Evolutionary conservation across 2,888 invertebrate species (phyloP).

Genomic region (Chloroclystis v-ata): DNA sequence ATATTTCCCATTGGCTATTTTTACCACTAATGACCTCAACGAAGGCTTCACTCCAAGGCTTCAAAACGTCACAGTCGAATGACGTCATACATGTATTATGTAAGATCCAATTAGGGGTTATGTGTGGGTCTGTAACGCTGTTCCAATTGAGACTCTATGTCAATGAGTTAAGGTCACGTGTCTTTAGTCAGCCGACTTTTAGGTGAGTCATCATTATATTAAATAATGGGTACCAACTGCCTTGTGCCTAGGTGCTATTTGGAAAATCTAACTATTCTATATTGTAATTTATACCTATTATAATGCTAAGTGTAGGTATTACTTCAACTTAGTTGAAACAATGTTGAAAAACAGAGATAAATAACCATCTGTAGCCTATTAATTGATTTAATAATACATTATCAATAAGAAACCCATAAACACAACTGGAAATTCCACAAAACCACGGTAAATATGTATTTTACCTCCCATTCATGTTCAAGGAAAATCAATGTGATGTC

Average conservation of each 20-base stretch:
- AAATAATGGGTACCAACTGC: background rate
- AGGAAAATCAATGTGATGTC: constrained; percentile 12
- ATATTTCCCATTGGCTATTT: no score
- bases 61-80: constrained; percentile 21
- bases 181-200: constrained; percentile 6
- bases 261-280: no score
- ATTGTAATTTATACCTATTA: no score
- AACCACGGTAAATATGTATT: background rate
- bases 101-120: constrained; percentile 30
- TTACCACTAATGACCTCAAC: no score
- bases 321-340: no score
- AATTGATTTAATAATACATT: no score
- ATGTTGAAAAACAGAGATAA: no score
- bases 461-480: constrained; percentile 6
- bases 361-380: no score
- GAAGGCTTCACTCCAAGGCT: constrained; percentile 5
- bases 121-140: background rate
- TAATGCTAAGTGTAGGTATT: no score
- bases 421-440: constrained; percentile 2
- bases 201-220: background rate
- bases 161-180: constrained; percentile 2
- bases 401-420: no score
- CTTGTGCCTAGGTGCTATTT: no score
- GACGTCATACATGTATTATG: constrained; percentile 27
- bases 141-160: constrained; percentile 7